phyloP scores from a whole-genome alignment of 2,888 invertebrate genomes.

The Pseudoips prasinana region DNA sequence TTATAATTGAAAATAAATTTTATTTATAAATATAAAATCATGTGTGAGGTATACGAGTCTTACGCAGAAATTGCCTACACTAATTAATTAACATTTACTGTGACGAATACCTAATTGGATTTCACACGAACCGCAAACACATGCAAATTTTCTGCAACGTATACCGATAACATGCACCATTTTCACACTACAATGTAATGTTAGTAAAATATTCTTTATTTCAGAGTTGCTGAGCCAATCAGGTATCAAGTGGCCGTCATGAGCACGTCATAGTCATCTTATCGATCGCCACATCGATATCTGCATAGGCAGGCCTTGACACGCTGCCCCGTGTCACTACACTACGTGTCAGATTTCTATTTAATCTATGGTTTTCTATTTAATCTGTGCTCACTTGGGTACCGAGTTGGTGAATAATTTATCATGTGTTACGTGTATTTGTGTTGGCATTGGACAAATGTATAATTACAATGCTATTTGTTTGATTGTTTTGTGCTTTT shows the following conservation, averaged over 20 bases:
- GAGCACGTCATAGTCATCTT: conserved; percentile 41
- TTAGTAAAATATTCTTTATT: too few relatives aligned
- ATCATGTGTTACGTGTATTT: conserved; percentile 22
- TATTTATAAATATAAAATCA: too few relatives aligned
- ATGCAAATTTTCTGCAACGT: too few relatives aligned
- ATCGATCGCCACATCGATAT: conserved; percentile 58
- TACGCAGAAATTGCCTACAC: too few relatives aligned
- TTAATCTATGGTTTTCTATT: conserved; percentile 35
- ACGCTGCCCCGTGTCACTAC: conserved; percentile 35
- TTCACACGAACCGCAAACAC: too few relatives aligned
- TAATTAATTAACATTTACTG: too few relatives aligned
- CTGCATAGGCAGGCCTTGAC: conserved; percentile 72
- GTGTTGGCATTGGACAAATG: background rate
- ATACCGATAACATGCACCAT: too few relatives aligned
- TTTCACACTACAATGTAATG: too few relatives aligned
- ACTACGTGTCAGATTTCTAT: conserved; percentile 34
- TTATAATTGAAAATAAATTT: too few relatives aligned
- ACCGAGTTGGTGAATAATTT: conserved; percentile 31
- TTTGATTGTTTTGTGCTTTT: conserved; percentile 9
- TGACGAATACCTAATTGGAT: too few relatives aligned
- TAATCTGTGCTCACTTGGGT: conserved; percentile 29
- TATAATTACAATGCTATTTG: conserved; percentile 18
- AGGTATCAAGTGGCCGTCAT: conserved; percentile 29
- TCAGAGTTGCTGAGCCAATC: conserved; percentile 9
- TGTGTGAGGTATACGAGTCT: too few relatives aligned